Conservation (phyloP, 2,888 invertebrate genomes). For the Drosophila lutescens region DNA sequence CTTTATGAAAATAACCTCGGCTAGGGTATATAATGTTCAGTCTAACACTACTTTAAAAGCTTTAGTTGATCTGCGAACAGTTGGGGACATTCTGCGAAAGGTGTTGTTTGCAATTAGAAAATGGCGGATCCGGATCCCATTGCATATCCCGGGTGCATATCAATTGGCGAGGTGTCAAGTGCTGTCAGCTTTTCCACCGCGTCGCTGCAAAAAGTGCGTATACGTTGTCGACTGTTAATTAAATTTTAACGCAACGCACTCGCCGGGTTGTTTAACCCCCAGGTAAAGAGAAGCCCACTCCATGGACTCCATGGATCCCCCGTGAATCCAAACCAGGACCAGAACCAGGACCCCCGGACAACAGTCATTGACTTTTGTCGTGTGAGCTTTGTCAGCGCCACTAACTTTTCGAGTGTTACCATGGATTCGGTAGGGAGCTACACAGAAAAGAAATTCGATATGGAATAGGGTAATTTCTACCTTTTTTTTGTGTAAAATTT, state of each 20-base stretch:
- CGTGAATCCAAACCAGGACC: too few species aligned
- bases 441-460: too few species aligned
- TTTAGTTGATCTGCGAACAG: neutral
- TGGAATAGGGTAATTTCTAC: too few species aligned
- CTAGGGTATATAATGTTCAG: neutral
- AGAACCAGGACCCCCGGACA: conserved; percentile 13
- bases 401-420: conserved; percentile 57
- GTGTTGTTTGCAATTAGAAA: conserved; percentile 4
- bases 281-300: neutral
- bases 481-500: too few species aligned
- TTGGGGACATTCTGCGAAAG: neutral
- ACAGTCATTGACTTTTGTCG: conserved; percentile 40
- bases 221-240: conserved; percentile 56
- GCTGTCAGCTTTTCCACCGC: neutral
- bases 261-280: conserved; percentile 39
- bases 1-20: too few species aligned
- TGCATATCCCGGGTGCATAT: conserved; percentile 6
- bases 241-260: conserved; percentile 70
- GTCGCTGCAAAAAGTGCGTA: conserved; percentile 52
- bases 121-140: neutral
- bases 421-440: conserved; percentile 16
- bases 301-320: neutral
- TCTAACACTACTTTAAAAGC: neutral
- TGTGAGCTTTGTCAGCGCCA: conserved; percentile 46
- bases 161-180: conserved; percentile 25